Percentiles rank a stretch among this genome's conserved stretches.
Conservation (phyloP, 1,140 invertebrate species). For the Drosophila mayri region DNA sequence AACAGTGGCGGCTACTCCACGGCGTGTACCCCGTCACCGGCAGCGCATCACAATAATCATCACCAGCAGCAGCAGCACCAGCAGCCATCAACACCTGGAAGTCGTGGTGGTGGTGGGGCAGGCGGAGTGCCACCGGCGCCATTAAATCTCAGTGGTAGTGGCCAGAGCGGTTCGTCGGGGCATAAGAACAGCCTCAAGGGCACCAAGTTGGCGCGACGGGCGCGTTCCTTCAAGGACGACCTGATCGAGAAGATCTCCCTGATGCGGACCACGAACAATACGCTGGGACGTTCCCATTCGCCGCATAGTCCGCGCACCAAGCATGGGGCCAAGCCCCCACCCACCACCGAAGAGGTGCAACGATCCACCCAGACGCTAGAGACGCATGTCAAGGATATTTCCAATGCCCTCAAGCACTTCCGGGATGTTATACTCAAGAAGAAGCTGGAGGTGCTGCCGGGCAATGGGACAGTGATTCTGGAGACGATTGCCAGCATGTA, state of each 20-base stretch:
- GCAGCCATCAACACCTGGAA: not conserved
- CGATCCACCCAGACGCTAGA: slow-evolving; percentile 88
- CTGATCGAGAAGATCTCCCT: slow-evolving; percentile 94
- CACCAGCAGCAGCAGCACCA: slow-evolving; percentile 31
- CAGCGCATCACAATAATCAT: slow-evolving; percentile 36
- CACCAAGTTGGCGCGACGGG: slow-evolving; percentile 92
- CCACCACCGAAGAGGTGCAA: slow-evolving; percentile 86
- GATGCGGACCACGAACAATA: slow-evolving; percentile 88
- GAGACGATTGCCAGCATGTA: slow-evolving; percentile 96
- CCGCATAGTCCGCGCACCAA: slow-evolving; percentile 87
- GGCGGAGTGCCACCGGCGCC: slow-evolving; percentile 63
- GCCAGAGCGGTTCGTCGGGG: slow-evolving; percentile 64
- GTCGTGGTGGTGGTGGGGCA: slow-evolving; percentile 3
- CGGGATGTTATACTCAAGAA: slow-evolving; percentile 96
- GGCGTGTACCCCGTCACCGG: slow-evolving; percentile 45
- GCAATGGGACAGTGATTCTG: slow-evolving; percentile 95
- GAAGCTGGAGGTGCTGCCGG: slow-evolving; percentile 95
- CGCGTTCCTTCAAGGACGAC: slow-evolving; percentile 96
- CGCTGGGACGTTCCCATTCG: slow-evolving; percentile 86
- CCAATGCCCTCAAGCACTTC: slow-evolving; percentile 93
- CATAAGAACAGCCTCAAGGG: slow-evolving; percentile 90
- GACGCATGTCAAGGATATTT: slow-evolving; percentile 88
- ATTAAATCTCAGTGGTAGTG: slow-evolving; percentile 31
- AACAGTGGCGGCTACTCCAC: slow-evolving; percentile 51
- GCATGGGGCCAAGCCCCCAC: slow-evolving; percentile 83